phyloP scores from a whole-genome alignment of 1,140 invertebrate species.

The Bombus turneri region DNA sequence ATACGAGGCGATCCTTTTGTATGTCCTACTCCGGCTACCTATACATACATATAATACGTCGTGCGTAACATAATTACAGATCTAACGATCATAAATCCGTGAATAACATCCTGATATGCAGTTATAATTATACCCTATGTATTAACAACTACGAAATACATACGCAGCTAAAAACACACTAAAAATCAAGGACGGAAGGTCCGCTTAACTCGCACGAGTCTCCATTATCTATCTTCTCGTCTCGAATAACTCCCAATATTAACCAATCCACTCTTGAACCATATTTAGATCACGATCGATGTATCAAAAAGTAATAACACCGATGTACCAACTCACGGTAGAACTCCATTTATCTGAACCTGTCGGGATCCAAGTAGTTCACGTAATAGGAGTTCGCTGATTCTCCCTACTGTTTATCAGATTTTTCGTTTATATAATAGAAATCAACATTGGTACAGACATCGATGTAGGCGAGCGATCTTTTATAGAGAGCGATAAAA shows the following conservation, averaged over 20 bases:
- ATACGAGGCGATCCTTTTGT: constrained; percentile 32
- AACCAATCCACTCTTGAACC: too few relatives aligned
- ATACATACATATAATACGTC: constrained; percentile 42
- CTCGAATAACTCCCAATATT: background rate
- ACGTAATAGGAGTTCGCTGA: background rate
- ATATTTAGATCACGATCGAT: background rate
- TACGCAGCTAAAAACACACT: constrained; percentile 46
- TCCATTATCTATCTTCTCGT: background rate
- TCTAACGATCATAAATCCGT: constrained; percentile 60
- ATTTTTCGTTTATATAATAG: background rate
- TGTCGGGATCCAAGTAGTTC: background rate
- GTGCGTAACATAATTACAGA: constrained; percentile 67
- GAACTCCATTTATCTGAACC: background rate
- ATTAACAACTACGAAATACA: constrained; percentile 59
- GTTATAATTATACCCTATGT: constrained; percentile 58
- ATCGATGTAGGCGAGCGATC: too few relatives aligned
- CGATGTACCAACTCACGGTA: background rate
- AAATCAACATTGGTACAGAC: too few relatives aligned
- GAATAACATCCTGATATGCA: constrained; percentile 47
- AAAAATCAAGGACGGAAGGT: constrained; percentile 4
- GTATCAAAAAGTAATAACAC: too few relatives aligned
- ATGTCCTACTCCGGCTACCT: constrained; percentile 29
- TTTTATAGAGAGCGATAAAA: too few relatives aligned
- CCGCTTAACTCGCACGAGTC: background rate
- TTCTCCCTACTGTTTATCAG: background rate